Percentiles rank a stretch among this genome's conserved stretches.
These are phyloP conservation scores for Gerris buenoi DNA, from an alignment of 1,140 invertebrate species.

Conservation along the genomic window DNA sequence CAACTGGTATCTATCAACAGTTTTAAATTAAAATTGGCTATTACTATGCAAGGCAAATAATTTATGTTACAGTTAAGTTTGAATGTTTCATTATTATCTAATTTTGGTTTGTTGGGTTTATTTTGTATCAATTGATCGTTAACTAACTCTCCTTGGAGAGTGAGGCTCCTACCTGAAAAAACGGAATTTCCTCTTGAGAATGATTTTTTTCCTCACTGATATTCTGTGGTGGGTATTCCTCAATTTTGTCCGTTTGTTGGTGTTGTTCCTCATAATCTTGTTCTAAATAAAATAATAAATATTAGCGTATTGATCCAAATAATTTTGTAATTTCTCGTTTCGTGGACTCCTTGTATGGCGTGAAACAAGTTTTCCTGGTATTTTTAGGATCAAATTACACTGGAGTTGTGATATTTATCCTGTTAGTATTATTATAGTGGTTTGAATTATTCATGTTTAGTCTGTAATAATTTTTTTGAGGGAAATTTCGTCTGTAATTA, in stretches of 20 bases:
- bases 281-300: no score
- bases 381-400: background rate
- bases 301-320: no score
- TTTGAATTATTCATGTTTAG: no score
- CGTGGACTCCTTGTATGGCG: background rate
- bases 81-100: background rate
- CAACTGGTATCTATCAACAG: background rate
- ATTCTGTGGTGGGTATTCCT: background rate
- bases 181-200: background rate
- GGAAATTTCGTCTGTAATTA: no score
- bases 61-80: background rate
- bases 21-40: background rate
- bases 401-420: background rate
- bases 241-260: no score
- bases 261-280: no score
- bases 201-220: background rate
- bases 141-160: no score
- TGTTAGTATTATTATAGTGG: background rate
- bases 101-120: background rate
- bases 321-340: background rate
- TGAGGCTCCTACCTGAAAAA: background rate
- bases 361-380: background rate
- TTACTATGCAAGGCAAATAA: no score
- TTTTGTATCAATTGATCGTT: no score
- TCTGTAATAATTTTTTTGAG: no score